These are phyloP conservation scores for Karalla daura DNA, from an alignment of 2,797 vertebrate genomes.

Conservation along the genomic window DNA sequence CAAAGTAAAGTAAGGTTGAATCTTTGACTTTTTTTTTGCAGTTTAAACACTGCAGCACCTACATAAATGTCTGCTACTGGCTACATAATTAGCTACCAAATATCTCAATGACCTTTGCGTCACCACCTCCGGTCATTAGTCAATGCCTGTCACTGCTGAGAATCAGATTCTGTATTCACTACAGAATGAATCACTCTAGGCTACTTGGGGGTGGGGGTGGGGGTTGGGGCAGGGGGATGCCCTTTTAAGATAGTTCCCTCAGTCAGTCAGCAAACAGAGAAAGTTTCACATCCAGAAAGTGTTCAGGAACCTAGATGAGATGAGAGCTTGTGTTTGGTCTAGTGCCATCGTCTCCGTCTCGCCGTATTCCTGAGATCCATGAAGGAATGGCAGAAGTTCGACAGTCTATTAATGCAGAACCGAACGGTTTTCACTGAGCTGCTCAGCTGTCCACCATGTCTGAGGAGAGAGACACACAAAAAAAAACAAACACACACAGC, in stretches of 20 bases:
- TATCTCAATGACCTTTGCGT: slow-evolving; percentile 30
- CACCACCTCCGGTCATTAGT: slow-evolving; percentile 21
- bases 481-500: not conserved
- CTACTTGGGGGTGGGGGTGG: too few relatives aligned
- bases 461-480: slow-evolving; percentile 50
- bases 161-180: not conserved
- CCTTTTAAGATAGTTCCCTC: too few relatives aligned
- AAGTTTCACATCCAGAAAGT: slow-evolving; percentile 7
- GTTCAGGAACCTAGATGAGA: not conserved
- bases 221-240: too few relatives aligned
- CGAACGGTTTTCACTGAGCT: slow-evolving; percentile 45
- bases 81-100: slow-evolving; percentile 67
- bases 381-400: slow-evolving; percentile 24
- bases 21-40: slow-evolving; percentile 45
- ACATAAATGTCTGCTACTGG: slow-evolving; percentile 29
- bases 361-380: slow-evolving; percentile 48
- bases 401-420: not conserved
- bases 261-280: not conserved
- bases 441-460: slow-evolving; percentile 64
- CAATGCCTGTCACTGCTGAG: slow-evolving; percentile 8
- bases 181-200: too few relatives aligned
- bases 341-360: not conserved
- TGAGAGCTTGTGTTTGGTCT: slow-evolving; percentile 29
- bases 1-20: slow-evolving; percentile 54
- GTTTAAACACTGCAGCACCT: slow-evolving; percentile 57